Conservation (phyloP, 2,888 invertebrate species). For the Scrobipalpa costella region DNA sequence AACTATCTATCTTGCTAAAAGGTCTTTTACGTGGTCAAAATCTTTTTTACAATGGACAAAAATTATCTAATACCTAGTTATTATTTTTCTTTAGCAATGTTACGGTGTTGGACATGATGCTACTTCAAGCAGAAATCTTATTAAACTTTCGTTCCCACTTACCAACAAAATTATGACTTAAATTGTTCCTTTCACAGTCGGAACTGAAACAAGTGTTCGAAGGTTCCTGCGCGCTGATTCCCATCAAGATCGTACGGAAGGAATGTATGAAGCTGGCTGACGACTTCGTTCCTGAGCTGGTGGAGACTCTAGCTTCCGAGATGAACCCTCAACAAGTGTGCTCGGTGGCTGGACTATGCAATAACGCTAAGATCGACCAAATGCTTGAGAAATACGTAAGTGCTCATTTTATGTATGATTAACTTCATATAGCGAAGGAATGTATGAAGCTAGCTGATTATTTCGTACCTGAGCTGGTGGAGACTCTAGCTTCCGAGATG, state of each 20-base stretch:
- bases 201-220: conserved; percentile 93
- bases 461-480: conserved; percentile 92
- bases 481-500: conserved; percentile 94
- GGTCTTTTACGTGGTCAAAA: too few relatives aligned
- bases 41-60: too few relatives aligned
- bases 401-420: conserved; percentile 27
- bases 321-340: conserved; percentile 96
- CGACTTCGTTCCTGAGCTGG: conserved; percentile 91
- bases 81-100: too few relatives aligned
- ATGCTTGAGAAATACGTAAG: conserved; percentile 80
- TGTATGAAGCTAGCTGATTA: conserved; percentile 91
- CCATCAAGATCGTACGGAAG: conserved; percentile 85
- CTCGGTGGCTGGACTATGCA: conserved; percentile 93
- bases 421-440: too few relatives aligned
- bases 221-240: conserved; percentile 91
- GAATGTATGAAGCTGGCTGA: conserved; percentile 91
- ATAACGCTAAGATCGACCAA: conserved; percentile 86
- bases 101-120: too few relatives aligned
- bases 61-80: too few relatives aligned
- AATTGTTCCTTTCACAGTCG: conserved; percentile 74
- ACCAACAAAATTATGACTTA: not conserved
- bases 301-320: conserved; percentile 92
- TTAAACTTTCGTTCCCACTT: too few relatives aligned
- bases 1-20: too few relatives aligned
- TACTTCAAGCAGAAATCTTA: too few relatives aligned